Conservation (phyloP, 2,888 invertebrate species). For the Amphipyra berbera region DNA sequence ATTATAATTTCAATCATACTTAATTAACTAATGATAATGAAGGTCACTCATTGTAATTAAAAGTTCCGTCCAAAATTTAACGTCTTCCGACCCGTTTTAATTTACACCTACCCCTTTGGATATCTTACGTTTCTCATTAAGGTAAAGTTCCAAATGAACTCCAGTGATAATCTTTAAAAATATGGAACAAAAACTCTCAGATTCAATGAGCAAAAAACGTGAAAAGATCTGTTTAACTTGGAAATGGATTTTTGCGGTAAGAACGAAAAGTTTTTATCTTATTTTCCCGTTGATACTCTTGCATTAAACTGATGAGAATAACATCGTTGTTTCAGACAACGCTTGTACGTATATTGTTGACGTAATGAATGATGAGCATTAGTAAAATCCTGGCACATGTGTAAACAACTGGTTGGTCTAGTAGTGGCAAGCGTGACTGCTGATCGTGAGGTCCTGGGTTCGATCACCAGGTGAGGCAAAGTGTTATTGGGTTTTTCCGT, state of each 20-base stretch:
- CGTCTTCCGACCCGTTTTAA: slow-evolving; percentile 55
- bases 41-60: slow-evolving; percentile 55
- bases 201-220: slow-evolving; percentile 79
- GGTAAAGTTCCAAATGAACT: slow-evolving; percentile 66
- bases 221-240: slow-evolving; percentile 84
- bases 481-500: no score
- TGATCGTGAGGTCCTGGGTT: no score
- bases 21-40: slow-evolving; percentile 45
- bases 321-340: slow-evolving; percentile 40
- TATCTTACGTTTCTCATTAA: slow-evolving; percentile 65
- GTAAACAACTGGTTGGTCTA: no score
- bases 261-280: slow-evolving; percentile 77
- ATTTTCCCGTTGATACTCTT: slow-evolving; percentile 73
- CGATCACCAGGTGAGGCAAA: no score
- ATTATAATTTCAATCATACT: slow-evolving; percentile 41
- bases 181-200: slow-evolving; percentile 71
- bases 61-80: slow-evolving; percentile 51
- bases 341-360: slow-evolving; percentile 8
- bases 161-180: slow-evolving; percentile 71
- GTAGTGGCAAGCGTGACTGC: no score
- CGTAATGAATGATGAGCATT: slow-evolving; percentile 31
- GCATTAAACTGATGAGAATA: slow-evolving; percentile 79
- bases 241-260: slow-evolving; percentile 85
- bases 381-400: slow-evolving; percentile 16
- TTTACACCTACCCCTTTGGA: slow-evolving; percentile 60